Base-by-base conservation (phyloP, 2,797 vertebrate species). In the Hylomyscus alleni region DNA sequence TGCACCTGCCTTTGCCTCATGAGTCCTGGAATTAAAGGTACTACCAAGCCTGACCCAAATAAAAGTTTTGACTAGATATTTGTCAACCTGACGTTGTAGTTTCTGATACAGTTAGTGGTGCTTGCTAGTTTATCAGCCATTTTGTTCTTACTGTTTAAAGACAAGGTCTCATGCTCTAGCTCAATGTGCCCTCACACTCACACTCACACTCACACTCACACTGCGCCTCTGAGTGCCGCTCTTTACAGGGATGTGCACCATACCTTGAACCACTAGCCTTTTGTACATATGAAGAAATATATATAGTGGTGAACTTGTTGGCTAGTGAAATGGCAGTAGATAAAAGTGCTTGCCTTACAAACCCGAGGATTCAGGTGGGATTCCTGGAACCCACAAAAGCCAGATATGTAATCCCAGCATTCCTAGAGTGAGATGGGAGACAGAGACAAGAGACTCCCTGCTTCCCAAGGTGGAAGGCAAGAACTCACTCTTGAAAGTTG, bases 61-160 rank as follows among this genome's bases (percentile, higher is more conserved):
- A 58, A 6, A 93, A 69, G 9, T 78, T 85, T 89, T 88, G 54
- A 94, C 54, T 44, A 89, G 9, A 5, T 82, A 26, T 54, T 54
- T 60, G 67, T 92, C 15, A 65, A 24, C 17, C 29, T 91, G 56
- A 85, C 29, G 34, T 67, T 86, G 1, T 11, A 95, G 58, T 34
- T 50, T 78, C 31, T 52, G 65, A 84, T 17, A 37, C 20, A 75
- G 54, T 72, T 90, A 94, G 40, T n/a, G 24, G 22, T 77, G 15
- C 19, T 93, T 34, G 76, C 29, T 80, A 94, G 54, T 86, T 94
- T 12, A 75, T 26, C 50, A 60, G 86, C 92, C 60, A 93, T 94
- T 93, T 90, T 77, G 56, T 60, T 89, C 44, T 60, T 58, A 17
- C 40, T 75, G 29, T 88, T 60, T 24, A 77, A 40, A 62, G 75